Evolutionary conservation across 2,797 vertebrate species (phyloP).

Genomic region (Artibeus jamaicensis): DNA sequence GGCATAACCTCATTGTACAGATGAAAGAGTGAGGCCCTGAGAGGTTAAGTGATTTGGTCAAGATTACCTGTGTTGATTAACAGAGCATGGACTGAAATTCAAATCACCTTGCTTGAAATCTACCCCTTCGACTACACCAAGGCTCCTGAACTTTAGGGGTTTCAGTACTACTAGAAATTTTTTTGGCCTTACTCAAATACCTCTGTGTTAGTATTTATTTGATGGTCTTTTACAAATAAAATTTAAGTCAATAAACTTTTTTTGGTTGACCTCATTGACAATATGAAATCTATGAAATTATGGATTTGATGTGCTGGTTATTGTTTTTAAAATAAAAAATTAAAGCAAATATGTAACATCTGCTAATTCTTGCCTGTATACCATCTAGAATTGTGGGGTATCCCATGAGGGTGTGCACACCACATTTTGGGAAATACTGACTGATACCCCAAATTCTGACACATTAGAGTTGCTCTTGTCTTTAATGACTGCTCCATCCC

Average conservation of each 20-base stretch:
- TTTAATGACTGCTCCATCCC: rapidly evolving
- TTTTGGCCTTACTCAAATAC: neutral
- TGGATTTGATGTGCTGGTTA: neutral
- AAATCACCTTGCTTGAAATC: neutral
- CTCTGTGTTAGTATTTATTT: neutral
- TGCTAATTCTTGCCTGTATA: neutral
- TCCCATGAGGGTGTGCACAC: rapidly evolving
- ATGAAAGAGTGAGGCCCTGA: neutral
- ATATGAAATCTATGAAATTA: neutral
- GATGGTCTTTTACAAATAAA: neutral
- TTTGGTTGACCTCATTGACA: neutral
- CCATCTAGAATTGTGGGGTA: neutral
- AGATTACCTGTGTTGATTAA: neutral
- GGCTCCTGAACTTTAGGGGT: neutral
- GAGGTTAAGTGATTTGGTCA: neutral
- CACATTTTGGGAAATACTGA: neutral
- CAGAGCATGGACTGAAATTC: neutral
- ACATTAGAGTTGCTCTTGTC: no score
- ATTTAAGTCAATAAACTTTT: neutral
- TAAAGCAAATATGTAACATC: neutral
- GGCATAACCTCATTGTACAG: neutral
- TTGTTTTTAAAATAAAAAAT: neutral
- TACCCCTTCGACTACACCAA: neutral
- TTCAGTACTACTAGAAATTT: neutral
- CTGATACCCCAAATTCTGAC: neutral